Evolutionary conservation across 2,113 vertebrate species (phyloP).

Genomic region (Lasiurus borealis): DNA sequence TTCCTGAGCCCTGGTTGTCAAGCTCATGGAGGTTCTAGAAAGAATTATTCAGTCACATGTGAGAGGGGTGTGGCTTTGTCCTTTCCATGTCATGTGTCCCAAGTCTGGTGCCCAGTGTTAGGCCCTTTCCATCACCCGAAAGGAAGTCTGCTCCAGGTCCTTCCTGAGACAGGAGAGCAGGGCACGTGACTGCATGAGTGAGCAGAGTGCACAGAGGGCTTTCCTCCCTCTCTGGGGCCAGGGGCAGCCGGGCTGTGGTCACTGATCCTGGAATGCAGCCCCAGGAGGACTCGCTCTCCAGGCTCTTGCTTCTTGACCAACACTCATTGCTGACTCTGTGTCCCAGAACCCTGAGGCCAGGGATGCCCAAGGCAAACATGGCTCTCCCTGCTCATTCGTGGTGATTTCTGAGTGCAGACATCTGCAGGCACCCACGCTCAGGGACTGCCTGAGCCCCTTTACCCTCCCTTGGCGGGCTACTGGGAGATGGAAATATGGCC

Average conservation of each 20-base stretch:
- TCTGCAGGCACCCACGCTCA: not conserved
- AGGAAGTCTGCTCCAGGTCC: not conserved
- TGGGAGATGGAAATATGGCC: not conserved
- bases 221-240: not conserved
- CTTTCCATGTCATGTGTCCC: not conserved
- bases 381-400: not conserved
- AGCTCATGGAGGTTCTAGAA: not conserved
- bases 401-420: not conserved
- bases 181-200: not conserved
- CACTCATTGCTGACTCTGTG: not conserved
- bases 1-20: not conserved
- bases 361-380: not conserved
- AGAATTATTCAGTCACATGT: not conserved
- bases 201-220: fast-evolving
- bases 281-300: not conserved
- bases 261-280: too few species aligned
- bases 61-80: not conserved
- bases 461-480: not conserved
- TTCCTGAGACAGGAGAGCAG: not conserved
- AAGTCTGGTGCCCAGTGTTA: fast-evolving
- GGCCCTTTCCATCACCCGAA: not conserved
- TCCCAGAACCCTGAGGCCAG: fast-evolving
- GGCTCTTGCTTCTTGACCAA: not conserved
- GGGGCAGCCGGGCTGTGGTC: not conserved
- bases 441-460: not conserved